Base-by-base conservation (phyloP, 2,888 invertebrate species). In the Agrilus biguttatus region DNA sequence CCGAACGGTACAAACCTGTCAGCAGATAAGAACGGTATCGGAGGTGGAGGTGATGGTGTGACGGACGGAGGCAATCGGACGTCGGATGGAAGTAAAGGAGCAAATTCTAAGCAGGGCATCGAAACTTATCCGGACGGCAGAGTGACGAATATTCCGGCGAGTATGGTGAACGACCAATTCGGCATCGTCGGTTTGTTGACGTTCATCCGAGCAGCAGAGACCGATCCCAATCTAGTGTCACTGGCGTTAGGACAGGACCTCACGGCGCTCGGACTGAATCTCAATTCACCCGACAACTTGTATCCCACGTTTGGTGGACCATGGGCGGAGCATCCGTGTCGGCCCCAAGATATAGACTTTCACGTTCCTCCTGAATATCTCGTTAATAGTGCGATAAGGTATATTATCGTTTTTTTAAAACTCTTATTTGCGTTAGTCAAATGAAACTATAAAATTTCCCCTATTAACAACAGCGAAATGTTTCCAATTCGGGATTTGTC, bases 151-250 rank as follows among this genome's bases (percentile, higher is more conserved):
- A 97, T 99, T 73, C 98, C 98, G 49, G 81, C 83, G 54, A 90
- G 90, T 63, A 98, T 99, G 97, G 91, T 99, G 53, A 89, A 87
- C 57, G 98, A 99, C 72, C 98, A 98, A 73, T 98, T 95, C 68
- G 98, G 98, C 57, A 97, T 99, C 75, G 95, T 97, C 53, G 98
- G 98, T 39, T 77, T 99, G 56, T 73, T 99, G 67, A 93, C 97
- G 54, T 97, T 97, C 71, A 95, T 99, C 56, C 78, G 96, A 63
- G 93, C 95, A 51, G 93, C 96, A 49, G 97, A 98, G 71, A 87
- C 91, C 45, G 95, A 97, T 71, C 93, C 91, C 42, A 92, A 92
- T 69, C 75, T 98, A 60, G 93, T 96, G 53, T 90, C 93, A 46
- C 70, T 99, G 63, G 96, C 97, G 47, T 77, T 98, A 60, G 98